Base-by-base conservation (phyloP, 23 tunicate genomes). In the Halocynthia aurantium region DNA sequence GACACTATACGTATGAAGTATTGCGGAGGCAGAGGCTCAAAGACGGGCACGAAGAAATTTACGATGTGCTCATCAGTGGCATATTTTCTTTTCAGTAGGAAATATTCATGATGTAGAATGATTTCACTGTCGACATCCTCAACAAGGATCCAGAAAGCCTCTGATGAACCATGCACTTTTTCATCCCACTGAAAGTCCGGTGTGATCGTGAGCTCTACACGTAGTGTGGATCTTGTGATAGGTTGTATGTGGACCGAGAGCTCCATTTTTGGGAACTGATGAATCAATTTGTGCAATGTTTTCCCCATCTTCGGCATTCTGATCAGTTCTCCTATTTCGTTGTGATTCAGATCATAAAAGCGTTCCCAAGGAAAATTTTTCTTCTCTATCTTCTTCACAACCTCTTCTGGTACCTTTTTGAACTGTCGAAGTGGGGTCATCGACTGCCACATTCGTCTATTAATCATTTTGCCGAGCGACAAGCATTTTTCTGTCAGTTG, bases 181-280 rank as follows among this genome's bases (percentile, higher is more conserved):
- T 88, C 91, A 74, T 94, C 96, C 99, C 99, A 94, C 57, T 94
- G 99, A 67, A 94, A 94, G 75, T 94, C 99, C 7, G 99, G 99
- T 7, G 95, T 94, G 44, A 94, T 88, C 44, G 99, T 94, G 22
- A 94, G 78, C 62, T 94, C 99, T 12, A 94, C 99, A 7, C 95
- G 71, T 53, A 94, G 56, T 10, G 99, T 87, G 6, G 99, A 94
- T 50, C 99, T 65, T 2, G 99, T 94, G 61, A 94, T 94, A 52
- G 99, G 99, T 76, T 94, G 99, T 22, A 94, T 89, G 69, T 94
- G 99, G 52, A 88, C 99, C 8, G 95, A 84, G 60, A 94, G 66
- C 66, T 94, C 99, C 90, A 94, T 84, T 66, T 94, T 94, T 15
- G 99, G 99, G 78, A 94, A 94, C 68, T 94, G 99, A 75, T 94